Conservation (phyloP, 2,888 invertebrate genomes). For the Rhogogaster chlorosoma region DNA sequence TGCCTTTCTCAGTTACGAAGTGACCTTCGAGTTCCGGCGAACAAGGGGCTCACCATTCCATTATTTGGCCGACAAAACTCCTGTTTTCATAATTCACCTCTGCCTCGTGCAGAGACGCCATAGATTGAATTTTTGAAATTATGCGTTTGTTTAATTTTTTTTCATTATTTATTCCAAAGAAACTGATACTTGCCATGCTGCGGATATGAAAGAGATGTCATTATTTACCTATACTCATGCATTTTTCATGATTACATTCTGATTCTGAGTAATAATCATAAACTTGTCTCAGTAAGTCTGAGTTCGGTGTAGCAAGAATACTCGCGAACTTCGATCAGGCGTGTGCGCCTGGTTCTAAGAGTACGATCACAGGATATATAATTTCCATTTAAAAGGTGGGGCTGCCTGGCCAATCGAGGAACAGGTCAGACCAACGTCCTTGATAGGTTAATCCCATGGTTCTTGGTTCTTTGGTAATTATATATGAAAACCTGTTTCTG, state of each 20-base stretch:
- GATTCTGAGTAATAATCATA: no score
- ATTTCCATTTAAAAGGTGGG: slow-evolving; percentile 32
- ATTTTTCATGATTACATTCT: no score
- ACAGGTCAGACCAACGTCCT: slow-evolving; percentile 38
- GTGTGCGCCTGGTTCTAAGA: neutral
- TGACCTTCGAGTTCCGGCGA: slow-evolving; percentile 37
- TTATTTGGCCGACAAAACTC: neutral
- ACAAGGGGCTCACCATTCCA: neutral
- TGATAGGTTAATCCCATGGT: slow-evolving; percentile 38
- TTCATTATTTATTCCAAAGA: neutral
- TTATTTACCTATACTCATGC: no score
- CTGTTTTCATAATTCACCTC: neutral
- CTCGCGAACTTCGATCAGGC: neutral
- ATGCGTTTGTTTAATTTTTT: neutral
- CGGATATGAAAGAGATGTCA: neutral
- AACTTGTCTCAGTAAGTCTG: neutral
- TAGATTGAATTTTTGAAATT: neutral
- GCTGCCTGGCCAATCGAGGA: neutral
- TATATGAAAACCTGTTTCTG: neutral
- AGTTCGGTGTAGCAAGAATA: neutral
- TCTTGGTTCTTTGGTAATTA: neutral
- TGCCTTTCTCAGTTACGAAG: slow-evolving; percentile 29
- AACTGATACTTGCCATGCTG: neutral
- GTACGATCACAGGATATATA: neutral
- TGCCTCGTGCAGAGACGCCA: neutral